phyloP scores from a whole-genome alignment of 2,113 vertebrate genomes.

The Pterocles gutturalis region DNA sequence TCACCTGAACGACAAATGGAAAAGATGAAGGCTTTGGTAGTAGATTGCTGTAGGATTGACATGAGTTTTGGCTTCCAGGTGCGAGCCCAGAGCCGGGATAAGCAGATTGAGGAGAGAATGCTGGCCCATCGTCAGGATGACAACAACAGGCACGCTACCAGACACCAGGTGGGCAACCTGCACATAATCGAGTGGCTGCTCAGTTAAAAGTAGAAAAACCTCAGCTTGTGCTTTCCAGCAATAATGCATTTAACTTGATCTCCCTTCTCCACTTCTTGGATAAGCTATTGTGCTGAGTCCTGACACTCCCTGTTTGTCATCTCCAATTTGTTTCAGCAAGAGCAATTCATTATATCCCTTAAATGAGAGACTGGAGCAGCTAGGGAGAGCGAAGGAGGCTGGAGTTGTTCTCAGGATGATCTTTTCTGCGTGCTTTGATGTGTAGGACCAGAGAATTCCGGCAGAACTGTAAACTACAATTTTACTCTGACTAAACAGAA shows the following conservation, averaged over 20 bases:
- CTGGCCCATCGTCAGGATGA: slow-evolving; percentile 91
- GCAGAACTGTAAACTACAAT: background rate
- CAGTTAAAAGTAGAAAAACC: background rate
- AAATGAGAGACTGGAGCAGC: background rate
- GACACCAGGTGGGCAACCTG: slow-evolving; percentile 87
- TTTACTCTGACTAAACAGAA: background rate
- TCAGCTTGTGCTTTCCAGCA: background rate
- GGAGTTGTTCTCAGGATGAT: background rate
- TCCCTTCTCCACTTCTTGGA: background rate
- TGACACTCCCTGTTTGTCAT: background rate
- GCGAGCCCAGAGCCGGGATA: slow-evolving; percentile 95
- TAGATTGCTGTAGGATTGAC: background rate
- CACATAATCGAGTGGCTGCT: accelerated
- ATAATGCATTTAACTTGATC: background rate
- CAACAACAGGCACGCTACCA: slow-evolving; percentile 93
- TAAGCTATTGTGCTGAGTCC: background rate
- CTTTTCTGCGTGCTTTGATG: background rate
- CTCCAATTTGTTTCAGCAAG: background rate
- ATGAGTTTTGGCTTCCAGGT: slow-evolving; percentile 83
- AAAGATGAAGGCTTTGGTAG: background rate
- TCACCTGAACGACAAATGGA: background rate
- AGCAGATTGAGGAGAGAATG: slow-evolving; percentile 94
- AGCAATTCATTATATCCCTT: background rate
- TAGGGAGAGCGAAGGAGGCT: background rate
- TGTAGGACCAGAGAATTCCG: background rate